Percentiles rank a stretch among this genome's conserved stretches.
Evolutionary conservation across 2,888 invertebrate genomes (phyloP).

Genomic region (Drosophila niveifrons): DNA sequence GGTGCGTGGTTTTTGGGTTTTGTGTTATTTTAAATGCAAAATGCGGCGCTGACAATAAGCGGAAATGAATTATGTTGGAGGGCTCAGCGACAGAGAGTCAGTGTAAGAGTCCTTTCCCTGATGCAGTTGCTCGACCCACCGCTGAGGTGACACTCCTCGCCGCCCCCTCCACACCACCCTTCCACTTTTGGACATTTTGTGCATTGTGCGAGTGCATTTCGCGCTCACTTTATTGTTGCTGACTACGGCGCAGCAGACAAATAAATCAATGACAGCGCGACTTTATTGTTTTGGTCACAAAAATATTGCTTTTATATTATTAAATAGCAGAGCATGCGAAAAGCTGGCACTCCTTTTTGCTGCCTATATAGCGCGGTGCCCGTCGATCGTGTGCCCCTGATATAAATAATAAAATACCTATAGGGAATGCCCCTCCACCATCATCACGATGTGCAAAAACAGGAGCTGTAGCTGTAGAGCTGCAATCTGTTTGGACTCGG

Average conservation of each 20-base stretch:
- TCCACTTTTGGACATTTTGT: slow-evolving; percentile 33
- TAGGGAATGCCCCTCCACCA: slow-evolving; percentile 53
- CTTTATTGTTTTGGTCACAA: slow-evolving; percentile 83
- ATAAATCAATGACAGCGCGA: slow-evolving; percentile 83
- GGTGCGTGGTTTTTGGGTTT: slow-evolving; percentile 40
- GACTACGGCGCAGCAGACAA: slow-evolving; percentile 77
- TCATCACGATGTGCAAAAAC: neutral
- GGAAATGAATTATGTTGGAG: slow-evolving; percentile 83
- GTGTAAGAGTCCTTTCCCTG: slow-evolving; percentile 17
- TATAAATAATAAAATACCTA: slow-evolving; percentile 79
- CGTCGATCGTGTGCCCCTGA: slow-evolving; percentile 65
- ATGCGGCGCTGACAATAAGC: slow-evolving; percentile 81
- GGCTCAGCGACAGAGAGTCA: slow-evolving; percentile 25
- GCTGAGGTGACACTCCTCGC: slow-evolving; percentile 61
- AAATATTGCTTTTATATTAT: slow-evolving; percentile 81
- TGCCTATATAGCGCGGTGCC: slow-evolving; percentile 26
- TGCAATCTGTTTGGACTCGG: slow-evolving; percentile 4
- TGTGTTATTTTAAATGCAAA: slow-evolving; percentile 74
- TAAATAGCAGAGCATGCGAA: slow-evolving; percentile 55
- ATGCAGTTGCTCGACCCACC: slow-evolving; percentile 50
- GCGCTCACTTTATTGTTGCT: slow-evolving; percentile 77
- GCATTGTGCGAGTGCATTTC: slow-evolving; percentile 79
- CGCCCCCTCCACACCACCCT: neutral
- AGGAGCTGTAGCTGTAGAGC: neutral
- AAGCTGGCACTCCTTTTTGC: slow-evolving; percentile 23